phyloP scores from a whole-genome alignment of 2,888 invertebrate species.

The Rhamnusium bicolor region DNA sequence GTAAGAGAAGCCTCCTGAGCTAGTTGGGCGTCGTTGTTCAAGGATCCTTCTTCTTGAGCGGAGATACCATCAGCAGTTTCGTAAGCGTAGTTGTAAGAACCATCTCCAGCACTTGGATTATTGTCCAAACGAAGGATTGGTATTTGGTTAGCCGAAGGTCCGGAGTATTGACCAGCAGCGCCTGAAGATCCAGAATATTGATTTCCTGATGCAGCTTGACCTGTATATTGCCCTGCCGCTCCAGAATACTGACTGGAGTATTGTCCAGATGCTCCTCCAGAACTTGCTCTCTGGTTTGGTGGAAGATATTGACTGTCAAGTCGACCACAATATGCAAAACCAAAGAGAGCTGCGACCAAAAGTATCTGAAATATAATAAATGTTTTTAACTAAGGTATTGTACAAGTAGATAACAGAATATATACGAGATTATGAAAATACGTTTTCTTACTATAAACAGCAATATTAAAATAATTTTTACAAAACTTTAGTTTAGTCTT shows the following conservation, averaged over 20 bases:
- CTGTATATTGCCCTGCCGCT: constrained; percentile 8
- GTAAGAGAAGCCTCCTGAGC: constrained; percentile 59
- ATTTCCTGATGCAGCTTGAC: background rate
- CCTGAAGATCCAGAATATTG: constrained; percentile 8
- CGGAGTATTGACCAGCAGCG: background rate
- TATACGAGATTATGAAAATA: no score
- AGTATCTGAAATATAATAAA: constrained; percentile 19
- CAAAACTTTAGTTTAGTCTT: no score
- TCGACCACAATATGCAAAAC: constrained; percentile 52
- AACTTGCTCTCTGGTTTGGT: constrained; percentile 33
- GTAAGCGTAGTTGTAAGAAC: constrained; percentile 66
- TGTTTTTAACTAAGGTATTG: no score
- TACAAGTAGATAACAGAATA: no score
- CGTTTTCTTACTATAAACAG: no score
- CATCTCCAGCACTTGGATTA: constrained; percentile 54
- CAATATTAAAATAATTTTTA: no score
- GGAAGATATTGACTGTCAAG: constrained; percentile 56
- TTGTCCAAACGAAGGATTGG: constrained; percentile 42
- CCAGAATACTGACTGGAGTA: background rate
- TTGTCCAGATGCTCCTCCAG: background rate
- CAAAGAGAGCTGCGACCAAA: constrained; percentile 44
- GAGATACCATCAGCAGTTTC: constrained; percentile 75
- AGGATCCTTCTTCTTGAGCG: constrained; percentile 63
- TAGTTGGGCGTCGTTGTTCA: constrained; percentile 59
- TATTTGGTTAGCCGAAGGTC: constrained; percentile 5